Percentiles rank a stretch among this genome's conserved stretches.
Evolutionary conservation across 2,888 invertebrate genomes (phyloP).

Genomic region (Oscheius sp.): DNA sequence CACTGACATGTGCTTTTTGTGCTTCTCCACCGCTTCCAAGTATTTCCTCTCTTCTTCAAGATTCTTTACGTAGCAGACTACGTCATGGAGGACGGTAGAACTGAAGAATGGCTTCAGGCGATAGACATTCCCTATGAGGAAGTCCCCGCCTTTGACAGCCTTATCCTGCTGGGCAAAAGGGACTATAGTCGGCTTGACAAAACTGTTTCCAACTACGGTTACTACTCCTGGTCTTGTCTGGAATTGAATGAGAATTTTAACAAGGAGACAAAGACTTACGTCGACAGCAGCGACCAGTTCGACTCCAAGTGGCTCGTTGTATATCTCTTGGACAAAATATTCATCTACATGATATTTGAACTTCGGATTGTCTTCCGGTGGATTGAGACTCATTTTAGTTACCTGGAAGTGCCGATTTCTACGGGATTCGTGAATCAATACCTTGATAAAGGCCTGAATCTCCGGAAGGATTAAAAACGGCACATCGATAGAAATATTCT

Average conservation of each 20-base stretch:
- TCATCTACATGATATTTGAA: conserved; percentile 9
- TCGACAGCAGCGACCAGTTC: conserved; percentile 15
- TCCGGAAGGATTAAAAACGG: neutral
- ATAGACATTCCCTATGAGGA: conserved; percentile 24
- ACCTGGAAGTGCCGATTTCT: neutral
- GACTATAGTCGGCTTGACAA: conserved; percentile 12
- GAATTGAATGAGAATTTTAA: neutral
- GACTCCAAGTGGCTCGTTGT: neutral
- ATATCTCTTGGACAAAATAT: neutral
- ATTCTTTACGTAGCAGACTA: conserved; percentile 10
- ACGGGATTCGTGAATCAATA: neutral
- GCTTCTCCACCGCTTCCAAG: neutral
- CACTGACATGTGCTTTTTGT: neutral
- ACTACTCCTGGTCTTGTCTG: neutral
- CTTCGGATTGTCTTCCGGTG: neutral
- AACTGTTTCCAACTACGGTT: conserved; percentile 14
- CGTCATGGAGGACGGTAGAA: neutral
- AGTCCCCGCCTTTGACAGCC: conserved; percentile 10
- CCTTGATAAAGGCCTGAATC: conserved; percentile 26
- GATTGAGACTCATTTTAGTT: neutral
- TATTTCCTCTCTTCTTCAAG: conserved; percentile 14
- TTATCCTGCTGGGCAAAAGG: neutral
- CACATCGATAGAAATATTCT: neutral
- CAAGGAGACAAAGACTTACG: neutral
- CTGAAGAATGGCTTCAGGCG: conserved; percentile 23